Base-by-base conservation (phyloP, 1,140 invertebrate species). In the Drosophila prosaltans region DNA sequence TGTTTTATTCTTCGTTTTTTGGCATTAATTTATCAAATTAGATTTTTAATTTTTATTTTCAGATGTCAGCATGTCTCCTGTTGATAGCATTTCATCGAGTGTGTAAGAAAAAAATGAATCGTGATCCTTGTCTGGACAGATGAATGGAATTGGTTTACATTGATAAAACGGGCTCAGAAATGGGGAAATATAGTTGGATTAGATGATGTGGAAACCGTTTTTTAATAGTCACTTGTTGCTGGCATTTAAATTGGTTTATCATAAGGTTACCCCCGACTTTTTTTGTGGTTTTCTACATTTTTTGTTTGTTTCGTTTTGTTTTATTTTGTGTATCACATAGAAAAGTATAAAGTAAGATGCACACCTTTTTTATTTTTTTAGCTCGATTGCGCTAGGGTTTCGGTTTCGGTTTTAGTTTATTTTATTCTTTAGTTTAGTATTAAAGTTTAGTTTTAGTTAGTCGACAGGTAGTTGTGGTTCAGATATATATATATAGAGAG, bases 381-480 rank as follows among this genome's bases (percentile, higher is more conserved):
- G 59, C 41, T 43, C 59, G 30, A 16, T 32, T 36, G 2, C 48
- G 2, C 48, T 48, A 55, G n/a, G 21, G 62, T 26, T 9, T 57
- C 61, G 10, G 6, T 26, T 6, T 57, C 54, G 7, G 6, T 41
- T 21, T 65, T 45, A 40, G 70, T 45, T 61, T 40, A 51, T 26
- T 7, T 2, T 30, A 2, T 30, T 30, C 28, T 30, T 30, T 30
- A 2, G 2, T 30, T 54, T 72, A 62, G 64, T 16, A 16, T 59
- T 59, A 67, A 64, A 72, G 65, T 32, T 59, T 39, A 39, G 28
- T 32, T 36, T 57, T 28, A 55, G 51, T 58, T 76, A 68, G 74
- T 63, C 63, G 72, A 78, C 72, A 78, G 72, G 74, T 78, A 78
- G 75, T 78, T 74, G 62, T 74, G 74, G 74, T 78, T 78, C 32